These are phyloP conservation scores for Bagarius yarrelli DNA, from an alignment of 2,113 vertebrate species.

Conservation along the genomic window DNA sequence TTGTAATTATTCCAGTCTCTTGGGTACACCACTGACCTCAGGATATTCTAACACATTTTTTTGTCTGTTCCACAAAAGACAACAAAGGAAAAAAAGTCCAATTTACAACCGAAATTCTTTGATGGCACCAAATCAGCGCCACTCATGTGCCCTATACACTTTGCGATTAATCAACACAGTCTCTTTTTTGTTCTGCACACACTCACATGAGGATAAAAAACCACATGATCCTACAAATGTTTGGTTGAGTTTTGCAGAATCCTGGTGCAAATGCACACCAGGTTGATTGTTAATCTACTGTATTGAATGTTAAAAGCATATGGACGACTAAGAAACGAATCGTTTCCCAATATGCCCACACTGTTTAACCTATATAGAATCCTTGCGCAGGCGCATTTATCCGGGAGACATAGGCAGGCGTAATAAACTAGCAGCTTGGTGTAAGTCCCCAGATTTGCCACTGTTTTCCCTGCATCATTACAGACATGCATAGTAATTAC, in stretches of 20 bases:
- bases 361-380: background rate
- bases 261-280: background rate
- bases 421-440: background rate
- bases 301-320: too few species aligned
- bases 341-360: background rate
- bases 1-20: background rate
- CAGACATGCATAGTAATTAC: conserved; percentile 38
- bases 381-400: background rate
- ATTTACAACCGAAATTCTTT: background rate
- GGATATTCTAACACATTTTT: background rate
- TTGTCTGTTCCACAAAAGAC: background rate
- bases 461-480: conserved; percentile 38
- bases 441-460: conserved; percentile 14
- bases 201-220: background rate
- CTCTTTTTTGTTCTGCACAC: background rate
- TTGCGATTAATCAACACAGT: background rate
- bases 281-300: background rate
- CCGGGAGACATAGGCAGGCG: background rate
- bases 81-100: background rate
- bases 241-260: background rate
- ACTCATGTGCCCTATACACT: background rate
- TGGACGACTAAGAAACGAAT: background rate
- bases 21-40: background rate
- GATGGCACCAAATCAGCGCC: background rate
- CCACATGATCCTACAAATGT: background rate